Conservation (phyloP, 2,888 invertebrate species). For the Taenaris catops region DNA sequence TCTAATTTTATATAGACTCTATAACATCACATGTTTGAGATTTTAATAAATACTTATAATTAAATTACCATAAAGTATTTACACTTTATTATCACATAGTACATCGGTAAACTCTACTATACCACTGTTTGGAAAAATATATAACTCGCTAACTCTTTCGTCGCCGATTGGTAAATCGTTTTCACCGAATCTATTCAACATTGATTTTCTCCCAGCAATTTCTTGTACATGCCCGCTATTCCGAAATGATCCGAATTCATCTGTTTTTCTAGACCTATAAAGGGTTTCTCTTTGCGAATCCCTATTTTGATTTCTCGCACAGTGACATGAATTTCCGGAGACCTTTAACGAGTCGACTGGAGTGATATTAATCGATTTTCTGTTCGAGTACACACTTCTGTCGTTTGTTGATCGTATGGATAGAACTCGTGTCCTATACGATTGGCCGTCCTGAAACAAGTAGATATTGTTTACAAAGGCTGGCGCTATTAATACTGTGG, state of each 20-base stretch:
- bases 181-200: conserved; percentile 32
- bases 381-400: conserved; percentile 49
- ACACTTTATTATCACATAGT: conserved; percentile 66
- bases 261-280: conserved; percentile 39
- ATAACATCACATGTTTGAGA: conserved; percentile 10
- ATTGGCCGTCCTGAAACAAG: conserved; percentile 57
- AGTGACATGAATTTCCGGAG: conserved; percentile 50
- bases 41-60: conserved; percentile 19
- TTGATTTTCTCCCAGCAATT: conserved; percentile 30
- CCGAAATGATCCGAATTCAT: conserved; percentile 38
- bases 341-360: conserved; percentile 45
- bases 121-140: conserved; percentile 69
- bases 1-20: background rate
- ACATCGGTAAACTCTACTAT: conserved; percentile 69
- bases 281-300: conserved; percentile 42
- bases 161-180: conserved; percentile 51
- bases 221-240: conserved; percentile 26
- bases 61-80: conserved; percentile 29
- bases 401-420: conserved; percentile 69
- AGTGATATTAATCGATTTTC: conserved; percentile 55
- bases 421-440: conserved; percentile 61
- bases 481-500: too few species aligned
- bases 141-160: conserved; percentile 64
- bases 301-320: conserved; percentile 41
- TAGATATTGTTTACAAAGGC: conserved; percentile 6